These are phyloP conservation scores for Pseudolaguvia tuberculata DNA, from an alignment of 2,113 vertebrate genomes.

Conservation along the genomic window DNA sequence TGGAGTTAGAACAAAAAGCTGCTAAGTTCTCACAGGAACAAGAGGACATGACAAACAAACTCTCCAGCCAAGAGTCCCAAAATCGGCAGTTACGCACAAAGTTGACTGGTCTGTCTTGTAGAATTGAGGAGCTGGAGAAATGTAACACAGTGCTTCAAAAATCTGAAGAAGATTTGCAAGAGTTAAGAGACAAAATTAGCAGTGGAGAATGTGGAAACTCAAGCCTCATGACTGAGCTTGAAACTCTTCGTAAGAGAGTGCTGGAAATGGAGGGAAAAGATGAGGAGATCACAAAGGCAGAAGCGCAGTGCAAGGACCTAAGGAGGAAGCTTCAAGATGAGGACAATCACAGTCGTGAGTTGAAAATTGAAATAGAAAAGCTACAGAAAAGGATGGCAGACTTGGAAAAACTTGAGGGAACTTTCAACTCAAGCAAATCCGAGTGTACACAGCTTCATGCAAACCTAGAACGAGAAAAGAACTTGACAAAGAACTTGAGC, in stretches of 20 bases:
- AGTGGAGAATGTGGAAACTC: constrained; percentile 86
- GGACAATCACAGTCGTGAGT: constrained; percentile 78
- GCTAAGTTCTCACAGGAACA: constrained; percentile 78
- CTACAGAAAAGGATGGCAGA: constrained; percentile 88
- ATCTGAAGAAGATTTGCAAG: constrained; percentile 85
- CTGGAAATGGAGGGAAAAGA: constrained; percentile 97
- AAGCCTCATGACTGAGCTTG: constrained; percentile 84
- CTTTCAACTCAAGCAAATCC: constrained; percentile 78
- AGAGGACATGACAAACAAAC: constrained; percentile 82
- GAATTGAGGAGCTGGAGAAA: constrained; percentile 87
- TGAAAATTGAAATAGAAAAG: constrained; percentile 86
- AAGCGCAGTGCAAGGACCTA: constrained; percentile 84
- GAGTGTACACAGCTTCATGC: constrained; percentile 80
- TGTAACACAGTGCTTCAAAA: constrained; percentile 79
- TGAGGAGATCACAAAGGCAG: constrained; percentile 89
- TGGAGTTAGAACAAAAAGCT: constrained; percentile 78
- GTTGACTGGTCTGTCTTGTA: constrained; percentile 70
- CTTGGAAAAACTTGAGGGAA: constrained; percentile 84
- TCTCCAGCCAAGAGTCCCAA: constrained; percentile 81
- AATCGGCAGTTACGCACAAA: constrained; percentile 81
- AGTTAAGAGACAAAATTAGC: constrained; percentile 85
- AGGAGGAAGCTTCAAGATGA: constrained; percentile 83
- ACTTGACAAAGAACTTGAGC: constrained; percentile 76
- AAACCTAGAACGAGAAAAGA: constrained; percentile 85
- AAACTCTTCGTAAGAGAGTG: constrained; percentile 85